Conservation (phyloP, 2,113 vertebrate genomes). For the Ptilonorhynchus violaceus region DNA sequence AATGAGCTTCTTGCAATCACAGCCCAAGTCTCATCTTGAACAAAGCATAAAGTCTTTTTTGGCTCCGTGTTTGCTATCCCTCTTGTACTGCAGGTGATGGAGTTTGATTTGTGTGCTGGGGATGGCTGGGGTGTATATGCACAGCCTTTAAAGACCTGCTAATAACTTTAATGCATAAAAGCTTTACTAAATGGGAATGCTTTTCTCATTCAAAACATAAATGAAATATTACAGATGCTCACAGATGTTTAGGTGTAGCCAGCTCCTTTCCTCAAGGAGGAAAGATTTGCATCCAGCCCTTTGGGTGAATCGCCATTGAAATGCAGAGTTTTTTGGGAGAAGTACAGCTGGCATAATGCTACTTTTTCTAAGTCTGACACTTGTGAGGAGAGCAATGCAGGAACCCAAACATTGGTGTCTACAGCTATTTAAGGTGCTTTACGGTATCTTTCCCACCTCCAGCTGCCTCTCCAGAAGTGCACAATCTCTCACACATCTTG, state of each 20-base stretch:
- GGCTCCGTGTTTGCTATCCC: not conserved
- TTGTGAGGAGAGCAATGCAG: not conserved
- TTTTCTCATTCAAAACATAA: not conserved
- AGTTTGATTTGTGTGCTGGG: not conserved
- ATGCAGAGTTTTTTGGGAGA: not conserved
- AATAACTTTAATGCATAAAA: not conserved
- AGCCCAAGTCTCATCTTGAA: not conserved
- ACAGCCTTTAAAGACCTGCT: not conserved
- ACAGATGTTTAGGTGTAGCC: not conserved
- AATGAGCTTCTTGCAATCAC: not conserved
- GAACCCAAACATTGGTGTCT: not conserved
- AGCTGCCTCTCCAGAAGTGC: conserved; percentile 46
- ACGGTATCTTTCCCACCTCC: not conserved
- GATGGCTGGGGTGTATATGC: not conserved
- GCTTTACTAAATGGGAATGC: not conserved
- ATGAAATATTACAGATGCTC: not conserved
- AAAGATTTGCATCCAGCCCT: not conserved
- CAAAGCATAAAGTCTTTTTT: not conserved
- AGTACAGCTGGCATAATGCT: not conserved
- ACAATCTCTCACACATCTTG: not conserved
- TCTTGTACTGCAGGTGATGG: not conserved
- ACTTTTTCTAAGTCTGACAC: not conserved
- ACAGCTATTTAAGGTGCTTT: not conserved
- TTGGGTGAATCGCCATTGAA: not conserved
- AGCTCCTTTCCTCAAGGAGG: not conserved